These are phyloP conservation scores for Microtus pennsylvanicus DNA, from an alignment of 2,113 vertebrate genomes.

Conservation along the genomic window DNA sequence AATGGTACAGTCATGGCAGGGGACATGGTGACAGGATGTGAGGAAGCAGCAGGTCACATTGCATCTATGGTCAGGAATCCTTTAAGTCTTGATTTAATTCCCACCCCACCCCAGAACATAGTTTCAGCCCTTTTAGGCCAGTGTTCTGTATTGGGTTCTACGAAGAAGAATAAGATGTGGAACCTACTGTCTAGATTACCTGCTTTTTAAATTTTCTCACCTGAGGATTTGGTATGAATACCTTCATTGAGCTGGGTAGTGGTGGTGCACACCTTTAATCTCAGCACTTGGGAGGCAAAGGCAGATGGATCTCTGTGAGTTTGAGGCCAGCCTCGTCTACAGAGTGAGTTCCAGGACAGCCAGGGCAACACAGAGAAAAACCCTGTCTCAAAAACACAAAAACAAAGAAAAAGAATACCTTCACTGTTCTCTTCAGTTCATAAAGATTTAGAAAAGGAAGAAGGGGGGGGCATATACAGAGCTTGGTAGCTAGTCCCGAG, in stretches of 20 bases:
- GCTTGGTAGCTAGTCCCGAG: neutral
- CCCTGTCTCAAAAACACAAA: neutral
- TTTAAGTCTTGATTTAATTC: constrained; percentile 38
- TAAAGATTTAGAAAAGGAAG: neutral
- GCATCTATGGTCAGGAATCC: neutral
- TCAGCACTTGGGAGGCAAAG: neutral
- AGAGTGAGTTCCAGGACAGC: neutral
- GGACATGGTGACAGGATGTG: neutral
- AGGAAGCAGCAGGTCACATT: neutral
- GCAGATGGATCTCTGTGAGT: neutral
- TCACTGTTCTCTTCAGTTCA: constrained; percentile 38
- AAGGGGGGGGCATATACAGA: neutral
- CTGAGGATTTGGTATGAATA: neutral
- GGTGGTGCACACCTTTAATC: neutral
- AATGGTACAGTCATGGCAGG: neutral
- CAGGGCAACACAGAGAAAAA: neutral
- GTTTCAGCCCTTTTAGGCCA: neutral
- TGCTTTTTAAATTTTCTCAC: constrained; percentile 30
- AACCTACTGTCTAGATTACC: neutral
- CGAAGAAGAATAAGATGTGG: neutral
- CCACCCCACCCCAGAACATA: neutral
- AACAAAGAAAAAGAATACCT: neutral
- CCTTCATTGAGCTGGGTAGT: neutral
- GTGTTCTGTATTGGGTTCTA: neutral
- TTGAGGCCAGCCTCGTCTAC: neutral